Base-by-base conservation (phyloP, 2,113 vertebrate species). In the Hydrochoerus hydrochaeris region DNA sequence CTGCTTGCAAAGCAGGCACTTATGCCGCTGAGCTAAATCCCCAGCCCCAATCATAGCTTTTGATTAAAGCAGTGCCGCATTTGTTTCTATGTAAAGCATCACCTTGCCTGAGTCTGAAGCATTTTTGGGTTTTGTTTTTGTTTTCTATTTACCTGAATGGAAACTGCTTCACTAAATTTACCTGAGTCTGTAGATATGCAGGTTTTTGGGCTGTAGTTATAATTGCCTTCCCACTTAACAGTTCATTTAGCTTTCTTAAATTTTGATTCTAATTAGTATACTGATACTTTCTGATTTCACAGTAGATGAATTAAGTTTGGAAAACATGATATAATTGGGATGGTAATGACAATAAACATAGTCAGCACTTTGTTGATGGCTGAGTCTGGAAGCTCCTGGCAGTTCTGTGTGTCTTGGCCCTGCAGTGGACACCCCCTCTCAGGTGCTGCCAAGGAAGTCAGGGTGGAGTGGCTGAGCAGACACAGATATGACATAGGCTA, bases 281-380 rank as follows among this genome's bases (percentile, higher is more conserved):
- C 28, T 96, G n/a, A 77, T 91, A n/a, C 75, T 91, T 80, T 98
- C 96, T 63, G 77, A 60, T 78, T 88, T 94, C 86, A 90, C 44
- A 71, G 24, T 13, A 4, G 8, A 0, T 38, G 17, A 88, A 80
- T 67, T 94, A 90, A 87, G 85, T 88, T 9, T 65, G 26, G 62
- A 78, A 95, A 95, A 32, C 46, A 9, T 7, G 83, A 60, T 46
- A 73, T 93, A 44, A 97, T 97, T 90, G 95, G 67, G 63, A 83
- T 32, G 71, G 91, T 97, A 96, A 98, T 52, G 85, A 71, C 11
- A 49, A 88, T 96, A 91, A 97, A 57, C 81, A 10, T 7, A 91
- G 85, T 97, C 91, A 28, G 17, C 7, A 2, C 57, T 65, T 71
- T 63, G 38, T 62, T 62, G 30, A 8, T 24, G 13, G 35, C 28